phyloP scores from a whole-genome alignment of 2,113 vertebrate species.

The Engystomops pustulosus region DNA sequence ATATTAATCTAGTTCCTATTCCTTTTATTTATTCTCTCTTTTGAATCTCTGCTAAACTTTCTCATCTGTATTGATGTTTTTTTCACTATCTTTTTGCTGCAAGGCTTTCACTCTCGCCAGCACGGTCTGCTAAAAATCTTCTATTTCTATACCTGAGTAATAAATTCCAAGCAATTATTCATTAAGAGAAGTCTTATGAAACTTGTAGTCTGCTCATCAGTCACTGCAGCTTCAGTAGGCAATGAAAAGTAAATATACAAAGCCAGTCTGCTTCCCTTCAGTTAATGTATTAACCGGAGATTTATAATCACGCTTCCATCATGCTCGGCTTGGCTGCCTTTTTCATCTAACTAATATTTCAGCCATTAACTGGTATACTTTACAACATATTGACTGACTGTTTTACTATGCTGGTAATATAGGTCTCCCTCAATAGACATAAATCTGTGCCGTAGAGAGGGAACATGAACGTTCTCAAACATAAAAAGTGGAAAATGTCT shows the following conservation, averaged over 20 bases:
- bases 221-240: conserved; percentile 49
- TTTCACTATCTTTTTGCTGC: not conserved
- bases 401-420: conserved; percentile 62
- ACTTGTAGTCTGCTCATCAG: conserved; percentile 43
- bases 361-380: conserved; percentile 65
- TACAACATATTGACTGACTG: conserved; percentile 63
- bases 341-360: conserved; percentile 66
- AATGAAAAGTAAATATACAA: conserved; percentile 58
- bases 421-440: conserved; percentile 62
- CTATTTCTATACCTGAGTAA: conserved; percentile 30
- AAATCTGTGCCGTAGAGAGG: conserved; percentile 45
- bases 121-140: conserved; percentile 8
- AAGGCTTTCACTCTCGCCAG: not conserved
- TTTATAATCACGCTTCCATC: conserved; percentile 62
- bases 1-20: not conserved
- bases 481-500: conserved; percentile 36
- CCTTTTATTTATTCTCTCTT: not conserved
- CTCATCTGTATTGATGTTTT: not conserved
- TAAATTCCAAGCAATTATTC: conserved; percentile 44
- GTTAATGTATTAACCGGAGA: conserved; percentile 62
- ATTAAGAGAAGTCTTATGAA: conserved; percentile 49
- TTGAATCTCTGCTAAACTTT: not conserved
- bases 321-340: conserved; percentile 59
- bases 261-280: conserved; percentile 59
- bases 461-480: conserved; percentile 43